Percentiles rank a stretch among this genome's conserved stretches.
Conservation (phyloP, 2,113 vertebrate species). For the Crotalus horridus region DNA sequence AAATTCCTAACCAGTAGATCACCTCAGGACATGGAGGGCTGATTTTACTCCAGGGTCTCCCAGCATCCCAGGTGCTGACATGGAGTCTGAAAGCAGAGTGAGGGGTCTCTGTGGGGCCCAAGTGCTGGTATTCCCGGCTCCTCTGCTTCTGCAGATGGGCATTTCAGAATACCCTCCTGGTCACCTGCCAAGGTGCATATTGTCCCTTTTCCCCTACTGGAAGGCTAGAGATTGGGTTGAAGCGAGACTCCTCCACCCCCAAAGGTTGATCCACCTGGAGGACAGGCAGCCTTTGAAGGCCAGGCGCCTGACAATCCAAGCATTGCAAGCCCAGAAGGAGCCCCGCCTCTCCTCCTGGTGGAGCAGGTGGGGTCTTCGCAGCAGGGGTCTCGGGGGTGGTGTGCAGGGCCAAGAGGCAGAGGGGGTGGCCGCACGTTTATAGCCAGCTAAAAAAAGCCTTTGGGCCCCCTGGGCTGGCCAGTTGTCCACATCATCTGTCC, state of each 20-base stretch:
- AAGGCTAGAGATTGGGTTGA: not conserved
- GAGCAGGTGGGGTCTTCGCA: constrained; percentile 46
- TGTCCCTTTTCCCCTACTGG: not conserved
- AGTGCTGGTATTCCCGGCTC: not conserved
- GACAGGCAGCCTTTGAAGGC: not conserved
- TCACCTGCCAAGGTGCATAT: not conserved
- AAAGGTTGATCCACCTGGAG: not conserved
- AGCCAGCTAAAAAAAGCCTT: constrained; percentile 64
- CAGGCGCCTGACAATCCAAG: rapidly evolving
- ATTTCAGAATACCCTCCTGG: not conserved
- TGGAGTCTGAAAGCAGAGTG: not conserved
- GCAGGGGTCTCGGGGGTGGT: not conserved
- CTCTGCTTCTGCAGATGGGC: not conserved
- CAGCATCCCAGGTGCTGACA: not conserved
- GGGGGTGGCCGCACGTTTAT: constrained; percentile 9
- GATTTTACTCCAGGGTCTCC: not conserved
- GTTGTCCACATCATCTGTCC: constrained; percentile 55
- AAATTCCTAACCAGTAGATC: not conserved
- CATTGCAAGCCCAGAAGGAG: not conserved
- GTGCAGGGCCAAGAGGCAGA: not conserved
- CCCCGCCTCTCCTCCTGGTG: not conserved
- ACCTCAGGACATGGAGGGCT: not conserved
- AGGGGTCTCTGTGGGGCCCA: not conserved
- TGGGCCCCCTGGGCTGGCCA: constrained; percentile 41
- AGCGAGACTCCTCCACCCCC: not conserved